phyloP scores from a whole-genome alignment of 2,888 invertebrate species.

The Lasioglossum villosulum region DNA sequence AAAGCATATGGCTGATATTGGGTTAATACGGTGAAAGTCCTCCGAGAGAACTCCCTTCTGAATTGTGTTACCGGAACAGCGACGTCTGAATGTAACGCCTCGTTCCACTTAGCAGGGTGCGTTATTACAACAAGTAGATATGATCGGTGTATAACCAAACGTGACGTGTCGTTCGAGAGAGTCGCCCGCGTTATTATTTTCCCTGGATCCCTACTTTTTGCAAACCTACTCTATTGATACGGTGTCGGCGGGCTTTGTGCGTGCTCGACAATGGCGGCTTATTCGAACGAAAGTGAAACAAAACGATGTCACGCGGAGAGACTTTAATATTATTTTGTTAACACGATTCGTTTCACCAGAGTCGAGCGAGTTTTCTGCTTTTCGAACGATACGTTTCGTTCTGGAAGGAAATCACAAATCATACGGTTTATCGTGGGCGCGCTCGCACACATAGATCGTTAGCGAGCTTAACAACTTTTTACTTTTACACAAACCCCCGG shows the following conservation, averaged over 20 bases:
- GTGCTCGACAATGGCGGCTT: too few species aligned
- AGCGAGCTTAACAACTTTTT: constrained; percentile 4
- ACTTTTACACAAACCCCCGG: neutral
- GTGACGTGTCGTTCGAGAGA: constrained; percentile 47
- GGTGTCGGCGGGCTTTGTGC: neutral
- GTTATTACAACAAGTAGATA: constrained; percentile 72
- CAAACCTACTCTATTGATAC: neutral
- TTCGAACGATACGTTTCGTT: neutral
- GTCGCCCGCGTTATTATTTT: constrained; percentile 43
- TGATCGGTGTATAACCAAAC: constrained; percentile 59
- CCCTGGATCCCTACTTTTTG: constrained; percentile 12
- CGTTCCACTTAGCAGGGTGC: constrained; percentile 71
- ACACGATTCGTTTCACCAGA: neutral
- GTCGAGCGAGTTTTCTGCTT: neutral
- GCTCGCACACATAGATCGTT: neutral
- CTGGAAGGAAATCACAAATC: neutral
- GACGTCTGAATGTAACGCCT: constrained; percentile 70
- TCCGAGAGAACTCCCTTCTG: constrained; percentile 68
- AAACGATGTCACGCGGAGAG: neutral
- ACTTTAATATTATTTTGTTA: constrained; percentile 7
- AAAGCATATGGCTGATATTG: constrained; percentile 71
- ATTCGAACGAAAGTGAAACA: constrained; percentile 11
- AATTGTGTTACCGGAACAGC: constrained; percentile 73
- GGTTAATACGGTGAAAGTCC: constrained; percentile 74
- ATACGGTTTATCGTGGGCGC: constrained; percentile 2